Evolutionary conservation across 1,140 invertebrate species (phyloP), one percentile per base, ranked within the genome.

Genomic region (Druon quercuslanigerum): DNA sequence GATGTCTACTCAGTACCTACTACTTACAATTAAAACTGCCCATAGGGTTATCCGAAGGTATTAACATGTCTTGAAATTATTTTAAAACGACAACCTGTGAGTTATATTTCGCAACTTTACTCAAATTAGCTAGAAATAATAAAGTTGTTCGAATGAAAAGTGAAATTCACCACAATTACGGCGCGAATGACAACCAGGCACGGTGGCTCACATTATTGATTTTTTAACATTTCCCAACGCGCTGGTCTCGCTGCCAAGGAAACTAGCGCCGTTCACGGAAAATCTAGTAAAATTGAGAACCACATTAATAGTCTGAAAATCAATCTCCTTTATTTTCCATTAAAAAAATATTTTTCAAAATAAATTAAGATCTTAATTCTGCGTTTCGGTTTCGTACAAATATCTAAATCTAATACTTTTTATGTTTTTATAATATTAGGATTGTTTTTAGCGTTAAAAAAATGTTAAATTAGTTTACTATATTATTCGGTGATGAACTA

Each of bases 181-280:
- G 60, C n/a, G 25, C 20, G 60, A n/a, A 66, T 25, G 5, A 33
- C n/a, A 40, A 13, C 40, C 13, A 66, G 60, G 33, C 60, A 46
- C 16, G n/a, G 40, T 33, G 60, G 60, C 60, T 33, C 60, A 66
- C 25, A 66, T 66, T 66, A 66, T 66, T 66, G 60, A 66, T 66
- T 40, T 66, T 57, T 46, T 40, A 3, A 19, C 54, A 17, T 56
- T 11, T 19, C 17, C n/a, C 8, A 20, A 13, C 13, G 57, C 57
- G 11, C 7, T 66, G 20, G 25, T 66, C 40, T 46, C 60, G 16
- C 25, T 40, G 25, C 11, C 7, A 8, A 56, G 17, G 60, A 16
- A 66, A 66, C 60, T 46, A 40, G 60, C 60, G 60, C 60, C 33
- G 13, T 66, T 66, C 25, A 25, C 33, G 60, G 60, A 16, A 66